Base-by-base conservation (phyloP, 2,888 invertebrate genomes). In the Synanthedon vespiformis region DNA sequence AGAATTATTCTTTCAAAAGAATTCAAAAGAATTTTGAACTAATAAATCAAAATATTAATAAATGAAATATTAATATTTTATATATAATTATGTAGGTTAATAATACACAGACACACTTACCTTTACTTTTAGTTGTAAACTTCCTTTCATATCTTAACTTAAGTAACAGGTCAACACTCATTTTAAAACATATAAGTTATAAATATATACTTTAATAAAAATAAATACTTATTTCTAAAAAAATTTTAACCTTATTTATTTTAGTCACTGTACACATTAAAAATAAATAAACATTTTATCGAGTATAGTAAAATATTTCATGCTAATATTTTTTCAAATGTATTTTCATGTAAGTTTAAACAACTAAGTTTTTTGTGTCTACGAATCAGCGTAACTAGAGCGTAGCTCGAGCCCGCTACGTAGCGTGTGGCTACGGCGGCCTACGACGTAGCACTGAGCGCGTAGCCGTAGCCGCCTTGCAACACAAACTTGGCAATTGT, bases 401-500 rank as follows among this genome's bases (percentile, higher is more conserved):
- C 44, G 44, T 14, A 34, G 44, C 44, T 44, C n/a, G 13, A n/a
- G 44, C 14, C 44, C 13, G 44, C 44, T 44, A 44, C 44, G 48
- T 12, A 50, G 67, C 85, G 82, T 77, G 76, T 70, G 71, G 71
- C 81, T 77, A 75, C 80, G 76, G 63, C 68, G 72, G 67, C 63
- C 76, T 77, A 76, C 82, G 80, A 60, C 77, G 84, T 81, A 83
- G 81, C 77, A 86, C 85, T 86, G 82, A 62, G 69, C 18, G 48
- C 53, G 52, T 58, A 55, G 56, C 52, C 53, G 52, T 58, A 55
- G 56, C 52, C 10, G 22, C 40, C 4, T 49, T 12, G 50, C 14
- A 48, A 12, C 48, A 12, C 48, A 34, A 34, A 34, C 34, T 27
- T 27, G 18, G 18, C 4, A 27, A 27, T 27, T 10, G 18, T 48